A percentile compares a stretch with the other conserved stretches of the same genome.
Evolutionary conservation across 2,113 vertebrate species (phyloP).

Genomic region (Prolemur simus): DNA sequence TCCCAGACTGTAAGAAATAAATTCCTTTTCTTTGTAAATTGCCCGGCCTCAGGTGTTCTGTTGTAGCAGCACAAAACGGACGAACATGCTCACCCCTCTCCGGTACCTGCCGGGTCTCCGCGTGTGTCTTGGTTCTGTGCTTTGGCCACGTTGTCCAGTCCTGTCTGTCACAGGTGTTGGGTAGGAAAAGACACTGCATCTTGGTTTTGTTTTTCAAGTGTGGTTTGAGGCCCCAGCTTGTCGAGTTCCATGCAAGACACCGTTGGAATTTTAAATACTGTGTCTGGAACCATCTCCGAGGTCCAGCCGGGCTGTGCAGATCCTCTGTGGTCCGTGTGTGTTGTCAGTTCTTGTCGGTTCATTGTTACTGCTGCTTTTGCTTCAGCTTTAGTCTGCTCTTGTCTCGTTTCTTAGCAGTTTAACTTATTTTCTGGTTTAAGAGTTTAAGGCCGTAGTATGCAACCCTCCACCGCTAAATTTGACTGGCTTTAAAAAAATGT

Average conservation of each 20-base stretch:
- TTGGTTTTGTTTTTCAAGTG: no score
- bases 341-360: neutral
- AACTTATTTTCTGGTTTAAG: neutral
- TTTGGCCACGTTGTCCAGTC: fast-evolving
- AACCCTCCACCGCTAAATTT: no score
- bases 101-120: fast-evolving
- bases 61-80: neutral
- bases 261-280: fast-evolving
- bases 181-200: fast-evolving
- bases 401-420: neutral
- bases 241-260: neutral
- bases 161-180: no score
- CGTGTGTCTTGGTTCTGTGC: neutral
- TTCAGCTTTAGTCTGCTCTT: neutral
- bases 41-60: neutral
- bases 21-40: neutral
- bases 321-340: no score
- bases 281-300: fast-evolving
- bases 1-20: neutral
- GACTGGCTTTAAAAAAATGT: no score
- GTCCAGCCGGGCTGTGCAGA: neutral
- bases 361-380: neutral
- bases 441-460: neutral
- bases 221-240: neutral
- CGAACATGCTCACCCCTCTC: neutral